A percentile compares a stretch with the other conserved stretches of the same genome.
These are phyloP conservation scores for Alviniconcha marisindica DNA, from an alignment of 1,140 invertebrate genomes.

Conservation along the genomic window DNA sequence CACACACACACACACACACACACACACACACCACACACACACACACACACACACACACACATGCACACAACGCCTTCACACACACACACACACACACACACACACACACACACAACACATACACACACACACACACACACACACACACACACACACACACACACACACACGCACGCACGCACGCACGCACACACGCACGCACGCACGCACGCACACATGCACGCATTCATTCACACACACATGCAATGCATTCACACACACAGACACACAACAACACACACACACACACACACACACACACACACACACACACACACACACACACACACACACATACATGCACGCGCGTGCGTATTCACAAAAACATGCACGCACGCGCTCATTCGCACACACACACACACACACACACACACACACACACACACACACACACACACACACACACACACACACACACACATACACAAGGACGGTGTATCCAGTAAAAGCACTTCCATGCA, in stretches of 20 bases:
- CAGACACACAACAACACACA: constrained; percentile 33
- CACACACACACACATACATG: constrained; percentile 40
- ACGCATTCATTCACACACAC: too few species aligned
- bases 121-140: too few species aligned
- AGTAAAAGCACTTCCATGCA: not conserved
- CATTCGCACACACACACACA: constrained; percentile 42
- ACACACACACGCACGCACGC: too few species aligned
- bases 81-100: too few species aligned
- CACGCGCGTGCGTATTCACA: constrained; percentile 21
- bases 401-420: constrained; percentile 32
- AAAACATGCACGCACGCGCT: constrained; percentile 26
- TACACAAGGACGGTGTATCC: not conserved
- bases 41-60: too few species aligned
- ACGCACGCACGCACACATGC: too few species aligned
- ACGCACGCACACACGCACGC: too few species aligned
- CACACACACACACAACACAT: too few species aligned
- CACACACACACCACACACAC: too few species aligned
- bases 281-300: constrained; percentile 41
- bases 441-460: constrained; percentile 42
- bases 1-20: too few species aligned
- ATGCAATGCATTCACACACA: constrained; percentile 23
- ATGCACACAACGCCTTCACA: too few species aligned
- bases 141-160: too few species aligned
- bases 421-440: constrained; percentile 38
- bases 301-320: constrained; percentile 41